Evolutionary conservation across 2,888 invertebrate species (phyloP), one percentile per base, ranked within the genome.

Genomic region (Odontothrips loti): DNA sequence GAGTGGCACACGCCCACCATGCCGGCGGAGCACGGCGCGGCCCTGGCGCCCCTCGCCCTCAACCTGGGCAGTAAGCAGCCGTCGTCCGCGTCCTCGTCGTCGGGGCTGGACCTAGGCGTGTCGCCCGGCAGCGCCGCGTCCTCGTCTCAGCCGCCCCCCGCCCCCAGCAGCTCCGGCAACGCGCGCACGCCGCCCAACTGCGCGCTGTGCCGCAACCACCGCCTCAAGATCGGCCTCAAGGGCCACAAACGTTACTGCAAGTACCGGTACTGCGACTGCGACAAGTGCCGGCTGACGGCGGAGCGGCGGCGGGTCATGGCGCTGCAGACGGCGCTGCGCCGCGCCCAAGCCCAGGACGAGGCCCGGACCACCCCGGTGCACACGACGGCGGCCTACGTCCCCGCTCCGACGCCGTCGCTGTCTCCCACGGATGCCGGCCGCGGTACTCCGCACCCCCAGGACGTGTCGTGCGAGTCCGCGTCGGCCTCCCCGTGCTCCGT

Each of bases 211-310:
- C 91, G 96, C 82, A 97, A 97, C 89, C 97, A 97, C 88, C 92
- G 94, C n/a, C 90, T 95, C 86, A 95, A 95, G 87, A 93, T 95
- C 84, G 92, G 93, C 87, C 90, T 97, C 83, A 96, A 96, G 88
- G 96, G 96, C 23, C 97, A 97, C 89, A 97, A 97, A 87, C 91
- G 96, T 48, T 96, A 96, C 88, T 98, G 97, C 90, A 92, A 92
- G 86, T 96, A 91, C 88, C 92, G 95, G 83, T 90, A 91, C 86
- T 97, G 97, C 88, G 91, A 89, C 83, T 97, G 97, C 88, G 93
- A 93, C 84, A 95, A 95, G 88, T 97, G 97, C 87, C 91, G 93
- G 83, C 89, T 96, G 82, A 96, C 96, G 0, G 94, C 94, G 0
- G 95, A 96, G 86, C 89, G 97, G 79, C 96, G 96, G 88, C 89